These are phyloP conservation scores for Petrophora chlorosata DNA, from an alignment of 2,888 invertebrate species.

Conservation along the genomic window DNA sequence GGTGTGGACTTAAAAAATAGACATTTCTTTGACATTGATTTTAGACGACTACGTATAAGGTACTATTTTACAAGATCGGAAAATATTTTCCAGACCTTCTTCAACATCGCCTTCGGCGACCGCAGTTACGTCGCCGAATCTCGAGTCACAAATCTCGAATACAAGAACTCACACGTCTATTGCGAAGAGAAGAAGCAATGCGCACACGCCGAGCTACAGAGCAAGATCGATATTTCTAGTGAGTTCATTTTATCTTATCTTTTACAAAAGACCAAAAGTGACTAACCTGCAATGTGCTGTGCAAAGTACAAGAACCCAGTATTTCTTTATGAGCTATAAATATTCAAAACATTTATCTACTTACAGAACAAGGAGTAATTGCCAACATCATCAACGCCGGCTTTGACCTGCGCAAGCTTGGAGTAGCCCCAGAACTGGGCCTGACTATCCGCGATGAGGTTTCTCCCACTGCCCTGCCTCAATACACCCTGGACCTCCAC, in stretches of 20 bases:
- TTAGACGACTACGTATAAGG: background rate
- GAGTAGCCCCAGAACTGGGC: conserved; percentile 89
- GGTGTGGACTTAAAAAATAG: conserved; percentile 54
- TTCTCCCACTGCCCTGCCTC: conserved; percentile 82
- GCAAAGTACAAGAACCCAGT: too few relatives aligned
- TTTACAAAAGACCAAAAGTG: too few relatives aligned
- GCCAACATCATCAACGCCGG: conserved; percentile 86
- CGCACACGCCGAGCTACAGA: conserved; percentile 88
- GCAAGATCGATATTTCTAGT: conserved; percentile 79
- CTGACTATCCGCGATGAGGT: conserved; percentile 86
- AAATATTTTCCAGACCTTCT: conserved; percentile 78
- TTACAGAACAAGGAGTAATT: conserved; percentile 75
- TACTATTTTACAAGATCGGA: background rate
- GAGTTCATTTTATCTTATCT: too few relatives aligned
- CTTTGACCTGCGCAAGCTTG: conserved; percentile 89
- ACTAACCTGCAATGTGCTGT: background rate
- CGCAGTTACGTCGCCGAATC: conserved; percentile 88
- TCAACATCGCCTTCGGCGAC: conserved; percentile 87
- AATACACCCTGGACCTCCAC: conserved; percentile 88
- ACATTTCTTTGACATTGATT: too few relatives aligned
- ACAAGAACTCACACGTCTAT: conserved; percentile 87
- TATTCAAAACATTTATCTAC: background rate
- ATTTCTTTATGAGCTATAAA: background rate
- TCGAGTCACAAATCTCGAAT: conserved; percentile 88
- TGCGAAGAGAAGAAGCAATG: conserved; percentile 92